Conservation (phyloP, 2,888 invertebrate genomes). For the Chymomyza caudatula region DNA sequence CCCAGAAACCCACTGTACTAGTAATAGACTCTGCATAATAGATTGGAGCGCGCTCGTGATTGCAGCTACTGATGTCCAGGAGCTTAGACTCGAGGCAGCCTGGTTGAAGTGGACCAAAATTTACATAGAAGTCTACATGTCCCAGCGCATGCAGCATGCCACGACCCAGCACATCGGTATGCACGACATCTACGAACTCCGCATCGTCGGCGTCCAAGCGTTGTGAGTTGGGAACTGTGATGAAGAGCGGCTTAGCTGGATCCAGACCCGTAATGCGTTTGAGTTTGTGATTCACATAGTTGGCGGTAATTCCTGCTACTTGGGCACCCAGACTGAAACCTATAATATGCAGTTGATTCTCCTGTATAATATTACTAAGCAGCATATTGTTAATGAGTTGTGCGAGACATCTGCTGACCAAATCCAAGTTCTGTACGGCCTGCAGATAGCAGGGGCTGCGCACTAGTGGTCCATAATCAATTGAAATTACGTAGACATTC, state of each 20-base stretch:
- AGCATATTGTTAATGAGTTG: slow-evolving; percentile 81
- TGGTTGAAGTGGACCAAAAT: slow-evolving; percentile 81
- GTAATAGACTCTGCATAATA: slow-evolving; percentile 81
- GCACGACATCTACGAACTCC: slow-evolving; percentile 82
- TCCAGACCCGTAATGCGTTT: slow-evolving; percentile 82
- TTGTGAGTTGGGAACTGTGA: slow-evolving; percentile 77
- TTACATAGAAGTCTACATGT: slow-evolving; percentile 81
- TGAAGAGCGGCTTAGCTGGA: slow-evolving; percentile 83
- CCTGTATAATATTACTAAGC: slow-evolving; percentile 74
- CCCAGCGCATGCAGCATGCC: slow-evolving; percentile 80
- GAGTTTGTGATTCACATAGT: slow-evolving; percentile 79
- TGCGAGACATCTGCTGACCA: slow-evolving; percentile 82
- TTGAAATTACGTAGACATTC: slow-evolving; percentile 81
- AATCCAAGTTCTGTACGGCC: slow-evolving; percentile 80
- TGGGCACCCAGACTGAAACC: slow-evolving; percentile 84
- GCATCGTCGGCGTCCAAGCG: slow-evolving; percentile 81
- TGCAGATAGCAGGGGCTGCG: slow-evolving; percentile 81
- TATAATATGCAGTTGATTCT: slow-evolving; percentile 81
- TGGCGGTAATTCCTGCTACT: slow-evolving; percentile 80
- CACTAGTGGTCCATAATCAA: slow-evolving; percentile 82
- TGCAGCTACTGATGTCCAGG: slow-evolving; percentile 80
- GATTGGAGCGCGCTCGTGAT: slow-evolving; percentile 81
- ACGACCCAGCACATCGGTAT: slow-evolving; percentile 81
- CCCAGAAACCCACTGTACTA: slow-evolving; percentile 80
- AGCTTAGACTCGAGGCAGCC: slow-evolving; percentile 79